Conservation (phyloP, 2,797 vertebrate species). For the Fistularia commersonii region DNA sequence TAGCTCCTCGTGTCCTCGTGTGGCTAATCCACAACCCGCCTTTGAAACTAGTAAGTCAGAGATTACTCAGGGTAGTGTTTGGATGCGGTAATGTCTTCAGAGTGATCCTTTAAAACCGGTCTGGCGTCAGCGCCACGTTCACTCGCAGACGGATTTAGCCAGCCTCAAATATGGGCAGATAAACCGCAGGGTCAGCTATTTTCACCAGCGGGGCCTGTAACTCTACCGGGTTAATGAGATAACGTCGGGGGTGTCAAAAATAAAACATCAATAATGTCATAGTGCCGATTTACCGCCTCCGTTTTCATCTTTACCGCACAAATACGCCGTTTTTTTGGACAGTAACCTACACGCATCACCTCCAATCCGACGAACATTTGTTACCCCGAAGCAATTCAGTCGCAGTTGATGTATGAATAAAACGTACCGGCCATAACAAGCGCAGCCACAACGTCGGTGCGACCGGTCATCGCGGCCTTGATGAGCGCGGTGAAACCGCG, state of each 20-base stretch:
- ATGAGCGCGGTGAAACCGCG: slow-evolving; percentile 86
- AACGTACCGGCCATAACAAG: slow-evolving; percentile 80
- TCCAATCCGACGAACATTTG: too few relatives aligned
- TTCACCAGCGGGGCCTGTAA: slow-evolving; percentile 24
- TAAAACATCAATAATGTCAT: slow-evolving; percentile 12
- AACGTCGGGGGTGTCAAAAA: slow-evolving; percentile 9
- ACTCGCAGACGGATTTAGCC: slow-evolving; percentile 11
- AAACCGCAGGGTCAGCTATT: slow-evolving; percentile 35
- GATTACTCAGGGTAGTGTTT: slow-evolving; percentile 43
- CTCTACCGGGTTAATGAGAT: slow-evolving; percentile 27
- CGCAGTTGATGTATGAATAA: too few relatives aligned
- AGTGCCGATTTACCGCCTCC: too few relatives aligned
- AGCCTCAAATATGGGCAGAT: slow-evolving; percentile 39
- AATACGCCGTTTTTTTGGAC: too few relatives aligned
- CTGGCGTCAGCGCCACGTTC: slow-evolving; percentile 24
- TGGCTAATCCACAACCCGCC: slow-evolving; percentile 36
- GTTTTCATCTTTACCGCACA: too few relatives aligned
- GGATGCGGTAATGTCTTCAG: slow-evolving; percentile 42
- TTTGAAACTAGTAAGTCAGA: slow-evolving; percentile 36
- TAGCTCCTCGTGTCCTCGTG: slow-evolving; percentile 20
- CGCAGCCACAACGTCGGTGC: slow-evolving; percentile 71
- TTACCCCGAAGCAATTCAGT: too few relatives aligned
- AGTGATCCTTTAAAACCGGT: slow-evolving; percentile 53
- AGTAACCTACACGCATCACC: too few relatives aligned
- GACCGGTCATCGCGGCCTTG: slow-evolving; percentile 84